Evolutionary conservation across 2,113 vertebrate species (phyloP).

Genomic region (Brevimyrus niger): DNA sequence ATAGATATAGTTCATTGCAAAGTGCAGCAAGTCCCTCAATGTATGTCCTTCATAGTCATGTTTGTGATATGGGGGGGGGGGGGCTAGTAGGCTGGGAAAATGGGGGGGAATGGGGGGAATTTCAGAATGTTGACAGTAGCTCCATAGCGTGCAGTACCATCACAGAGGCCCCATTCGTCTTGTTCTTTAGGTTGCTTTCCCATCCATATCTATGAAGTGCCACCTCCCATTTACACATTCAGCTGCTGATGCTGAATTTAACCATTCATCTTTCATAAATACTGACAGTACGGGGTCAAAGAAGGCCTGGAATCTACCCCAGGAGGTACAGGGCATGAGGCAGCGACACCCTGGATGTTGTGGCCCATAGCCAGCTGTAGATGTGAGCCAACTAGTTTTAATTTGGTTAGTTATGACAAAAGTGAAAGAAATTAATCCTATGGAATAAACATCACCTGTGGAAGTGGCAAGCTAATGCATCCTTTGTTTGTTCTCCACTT

Average conservation of each 20-base stretch:
- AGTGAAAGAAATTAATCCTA: background rate
- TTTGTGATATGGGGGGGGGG: background rate
- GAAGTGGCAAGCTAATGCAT: background rate
- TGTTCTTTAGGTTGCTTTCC: background rate
- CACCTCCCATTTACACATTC: background rate
- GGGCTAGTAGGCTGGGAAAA: too few species aligned
- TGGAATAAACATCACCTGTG: background rate
- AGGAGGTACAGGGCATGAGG: background rate
- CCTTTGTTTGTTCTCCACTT: background rate
- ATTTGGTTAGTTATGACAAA: background rate
- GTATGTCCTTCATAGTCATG: background rate
- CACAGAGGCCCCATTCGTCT: too few species aligned
- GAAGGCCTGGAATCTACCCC: background rate
- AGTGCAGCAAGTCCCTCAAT: background rate
- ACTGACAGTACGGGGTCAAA: background rate
- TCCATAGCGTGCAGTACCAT: too few species aligned
- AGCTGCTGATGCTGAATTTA: background rate
- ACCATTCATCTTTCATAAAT: background rate
- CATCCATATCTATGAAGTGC: background rate
- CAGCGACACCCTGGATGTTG: background rate
- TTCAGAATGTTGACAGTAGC: background rate
- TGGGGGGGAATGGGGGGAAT: background rate
- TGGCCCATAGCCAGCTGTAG: background rate
- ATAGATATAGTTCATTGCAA: background rate
- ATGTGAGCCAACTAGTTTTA: background rate